These are phyloP conservation scores for Gadopsis marmoratus DNA, from an alignment of 2,797 vertebrate species.

Conservation along the genomic window DNA sequence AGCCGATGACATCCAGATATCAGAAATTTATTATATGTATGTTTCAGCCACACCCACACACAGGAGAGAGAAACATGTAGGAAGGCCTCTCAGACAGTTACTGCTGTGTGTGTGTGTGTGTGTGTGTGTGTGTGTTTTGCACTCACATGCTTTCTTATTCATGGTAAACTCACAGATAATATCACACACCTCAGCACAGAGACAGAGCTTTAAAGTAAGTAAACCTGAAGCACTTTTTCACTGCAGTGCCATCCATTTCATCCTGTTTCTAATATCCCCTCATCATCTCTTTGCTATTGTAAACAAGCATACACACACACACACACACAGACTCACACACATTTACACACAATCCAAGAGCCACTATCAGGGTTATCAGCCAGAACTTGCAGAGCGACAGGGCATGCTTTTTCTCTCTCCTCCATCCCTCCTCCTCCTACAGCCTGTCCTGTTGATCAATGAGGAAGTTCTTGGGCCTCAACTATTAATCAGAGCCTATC, in stretches of 20 bases:
- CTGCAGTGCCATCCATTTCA: conserved; percentile 25
- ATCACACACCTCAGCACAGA: conserved; percentile 33
- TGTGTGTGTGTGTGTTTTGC: conserved; percentile 35
- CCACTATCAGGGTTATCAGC: conserved; percentile 78
- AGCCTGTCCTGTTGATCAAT: conserved; percentile 87
- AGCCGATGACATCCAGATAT: not conserved
- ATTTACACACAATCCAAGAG: conserved; percentile 43
- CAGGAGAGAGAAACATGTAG: not conserved
- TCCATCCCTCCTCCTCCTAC: conserved; percentile 54
- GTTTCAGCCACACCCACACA: not conserved
- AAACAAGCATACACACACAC: conserved; percentile 51
- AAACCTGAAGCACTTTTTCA: conserved; percentile 31
- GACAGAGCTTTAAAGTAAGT: conserved; percentile 22
- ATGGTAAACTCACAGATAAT: conserved; percentile 47
- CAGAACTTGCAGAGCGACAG: conserved; percentile 75
- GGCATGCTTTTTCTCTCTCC: conserved; percentile 78
- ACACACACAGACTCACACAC: conserved; percentile 39
- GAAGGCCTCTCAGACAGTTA: conserved; percentile 32
- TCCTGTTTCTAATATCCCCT: conserved; percentile 43
- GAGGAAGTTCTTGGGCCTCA: conserved; percentile 86
- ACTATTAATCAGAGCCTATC: conserved; percentile 90
- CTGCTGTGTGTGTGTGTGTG: conserved; percentile 1
- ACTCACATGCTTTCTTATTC: conserved; percentile 45
- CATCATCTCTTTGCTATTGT: conserved; percentile 45
- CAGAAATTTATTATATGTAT: no score